A percentile compares a stretch with the other conserved stretches of the same genome.
These are phyloP conservation scores for Hapalemur alaotrensis DNA, from an alignment of 2,797 vertebrate genomes.

Conservation along the genomic window DNA sequence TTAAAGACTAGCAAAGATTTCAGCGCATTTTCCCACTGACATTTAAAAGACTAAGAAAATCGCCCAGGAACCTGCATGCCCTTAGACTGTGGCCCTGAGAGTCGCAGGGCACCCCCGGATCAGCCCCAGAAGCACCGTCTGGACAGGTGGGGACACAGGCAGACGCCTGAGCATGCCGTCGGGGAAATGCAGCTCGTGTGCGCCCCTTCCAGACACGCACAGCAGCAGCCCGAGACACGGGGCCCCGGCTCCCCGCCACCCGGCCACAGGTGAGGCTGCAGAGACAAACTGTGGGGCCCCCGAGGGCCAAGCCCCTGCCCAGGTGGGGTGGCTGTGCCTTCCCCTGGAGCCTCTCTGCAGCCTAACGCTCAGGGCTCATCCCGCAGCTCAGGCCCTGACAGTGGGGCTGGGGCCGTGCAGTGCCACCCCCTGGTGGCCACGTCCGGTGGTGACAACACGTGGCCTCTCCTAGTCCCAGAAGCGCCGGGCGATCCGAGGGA, in stretches of 20 bases:
- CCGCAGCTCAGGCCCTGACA: not conserved
- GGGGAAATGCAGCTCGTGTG: no score
- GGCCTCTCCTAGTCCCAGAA: not conserved
- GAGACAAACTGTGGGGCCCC: not conserved
- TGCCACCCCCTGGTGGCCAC: not conserved
- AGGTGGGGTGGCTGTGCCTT: not conserved
- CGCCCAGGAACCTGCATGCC: not conserved
- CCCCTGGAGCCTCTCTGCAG: not conserved
- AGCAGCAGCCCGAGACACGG: not conserved
- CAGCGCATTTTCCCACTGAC: not conserved
- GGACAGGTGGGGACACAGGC: not conserved
- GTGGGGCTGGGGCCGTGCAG: not conserved
- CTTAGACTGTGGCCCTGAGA: not conserved
- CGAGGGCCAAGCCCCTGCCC: not conserved
- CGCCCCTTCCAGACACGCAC: not conserved
- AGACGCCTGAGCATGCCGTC: fast-evolving
- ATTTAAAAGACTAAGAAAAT: not conserved
- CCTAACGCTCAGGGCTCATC: not conserved
- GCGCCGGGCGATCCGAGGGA: not conserved
- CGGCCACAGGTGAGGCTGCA: not conserved
- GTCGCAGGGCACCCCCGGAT: fast-evolving
- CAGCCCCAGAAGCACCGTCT: not conserved
- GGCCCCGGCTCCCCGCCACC: not conserved
- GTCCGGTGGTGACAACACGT: not conserved
- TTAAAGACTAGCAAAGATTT: not conserved